A percentile compares a stretch with the other conserved stretches of the same genome.
Evolutionary conservation across 2,797 vertebrate species (phyloP).

Genomic region (Thalassophryne amazonica): DNA sequence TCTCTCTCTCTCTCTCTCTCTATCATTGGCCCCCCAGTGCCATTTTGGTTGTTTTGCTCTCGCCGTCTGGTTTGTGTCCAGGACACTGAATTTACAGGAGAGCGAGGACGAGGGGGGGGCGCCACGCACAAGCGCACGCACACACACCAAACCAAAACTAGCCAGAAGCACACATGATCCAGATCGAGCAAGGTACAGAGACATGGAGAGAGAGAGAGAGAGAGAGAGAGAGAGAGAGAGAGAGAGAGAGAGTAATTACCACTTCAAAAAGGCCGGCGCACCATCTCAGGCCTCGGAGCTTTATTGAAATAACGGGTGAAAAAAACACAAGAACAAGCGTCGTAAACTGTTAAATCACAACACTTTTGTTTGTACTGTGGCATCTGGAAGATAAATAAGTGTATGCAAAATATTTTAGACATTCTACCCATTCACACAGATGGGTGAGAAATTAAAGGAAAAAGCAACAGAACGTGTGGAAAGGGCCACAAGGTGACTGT

Average conservation of each 20-base stretch:
- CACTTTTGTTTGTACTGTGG: constrained; percentile 59
- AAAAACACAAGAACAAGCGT: constrained; percentile 55
- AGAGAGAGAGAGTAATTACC: constrained; percentile 64
- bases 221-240: constrained; percentile 6
- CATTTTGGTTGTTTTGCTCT: not conserved
- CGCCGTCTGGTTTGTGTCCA: constrained; percentile 57
- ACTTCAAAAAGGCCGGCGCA: constrained; percentile 66
- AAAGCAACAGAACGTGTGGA: no score
- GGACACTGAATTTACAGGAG: constrained; percentile 51
- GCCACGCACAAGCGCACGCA: not conserved
- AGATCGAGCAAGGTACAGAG: no score
- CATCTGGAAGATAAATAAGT: constrained; percentile 63
- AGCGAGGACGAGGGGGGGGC: constrained; percentile 19
- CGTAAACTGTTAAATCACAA: constrained; percentile 62
- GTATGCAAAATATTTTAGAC: constrained; percentile 58
- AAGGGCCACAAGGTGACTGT: no score
- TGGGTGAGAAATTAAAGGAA: no score
- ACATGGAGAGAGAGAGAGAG: constrained; percentile 15
- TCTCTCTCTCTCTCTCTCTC: not conserved
- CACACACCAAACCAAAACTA: constrained; percentile 14
- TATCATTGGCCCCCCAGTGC: constrained; percentile 4
- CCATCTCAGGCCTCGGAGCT: constrained; percentile 59
- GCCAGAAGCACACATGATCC: constrained; percentile 35
- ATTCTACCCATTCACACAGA: no score
- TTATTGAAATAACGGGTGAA: constrained; percentile 75